Evolutionary conservation across 2,113 vertebrate genomes (phyloP), one percentile per base, ranked within the genome.

Genomic region (Catharus fuscescens): DNA sequence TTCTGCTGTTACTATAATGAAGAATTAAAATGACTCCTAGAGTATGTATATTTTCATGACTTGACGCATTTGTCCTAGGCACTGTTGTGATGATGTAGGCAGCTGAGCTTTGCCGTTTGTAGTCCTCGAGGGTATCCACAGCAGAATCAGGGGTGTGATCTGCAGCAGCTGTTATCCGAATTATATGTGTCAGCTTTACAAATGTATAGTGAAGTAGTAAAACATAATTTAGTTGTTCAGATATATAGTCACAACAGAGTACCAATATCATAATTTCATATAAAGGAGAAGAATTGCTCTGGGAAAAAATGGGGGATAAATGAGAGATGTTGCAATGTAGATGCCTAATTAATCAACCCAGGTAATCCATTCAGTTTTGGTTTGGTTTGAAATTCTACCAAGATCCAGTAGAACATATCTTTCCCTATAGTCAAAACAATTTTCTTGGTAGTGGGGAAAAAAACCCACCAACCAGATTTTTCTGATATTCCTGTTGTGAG

Each of bases 121-220:
- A 74, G 95, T 69, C 66, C 88, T 97, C 78, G 71, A 47, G 79
- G 52, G 47, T 67, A 82, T 91, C 71, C 64, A 53, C 57, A 91
- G 80, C 83, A 94, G 87, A 96, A 78, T 92, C 80, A 85, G 2
- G 92, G 67, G 81, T 78, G 70, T 90, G 50, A 72, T 94, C n/a
- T 67, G 36, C 78, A 94, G 89, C 91, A 92, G 85, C 89, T 96
- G 95, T 87, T 95, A 48, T 15, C 79, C 16, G 21, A 87, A 92
- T 84, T 80, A 80, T 70, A 73, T 94, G 50, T 74, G 64, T 84
- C 90, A 91, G 23, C 69, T 69, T 18, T 88, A 71, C 57, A 80
- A 40, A 60, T 78, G 61, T 81, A 90, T 86, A 91, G 80, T 86
- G 66, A 86, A 87, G 61, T 94, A 95, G 81, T 88, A 83, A 88